A percentile compares a stretch with the other conserved stretches of the same genome.
Evolutionary conservation across 2,888 invertebrate species (phyloP).

Genomic region (Drosophila ezoana): DNA sequence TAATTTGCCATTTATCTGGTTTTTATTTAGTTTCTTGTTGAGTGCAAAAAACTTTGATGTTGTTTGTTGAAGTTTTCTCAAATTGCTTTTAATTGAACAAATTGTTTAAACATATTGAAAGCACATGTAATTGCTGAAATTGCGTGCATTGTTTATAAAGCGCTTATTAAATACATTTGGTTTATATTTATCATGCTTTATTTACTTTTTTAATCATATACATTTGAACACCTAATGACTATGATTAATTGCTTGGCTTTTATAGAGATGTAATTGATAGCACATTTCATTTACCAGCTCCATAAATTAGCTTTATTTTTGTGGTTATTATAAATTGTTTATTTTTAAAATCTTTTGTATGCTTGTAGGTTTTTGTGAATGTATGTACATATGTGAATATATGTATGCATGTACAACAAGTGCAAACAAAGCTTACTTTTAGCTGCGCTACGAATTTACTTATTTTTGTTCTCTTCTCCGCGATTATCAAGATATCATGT

Average conservation of each 20-base stretch:
- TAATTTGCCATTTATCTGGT: constrained; percentile 23
- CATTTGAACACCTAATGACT: not conserved
- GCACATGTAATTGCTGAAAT: constrained; percentile 27
- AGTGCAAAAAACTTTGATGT: constrained; percentile 24
- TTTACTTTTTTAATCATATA: not conserved
- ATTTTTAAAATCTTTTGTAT: too few relatives aligned
- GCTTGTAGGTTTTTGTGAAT: too few relatives aligned
- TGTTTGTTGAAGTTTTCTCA: constrained; percentile 32
- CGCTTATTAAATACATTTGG: not conserved
- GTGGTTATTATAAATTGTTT: too few relatives aligned
- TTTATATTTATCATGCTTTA: not conserved
- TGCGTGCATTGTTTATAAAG: constrained; percentile 11
- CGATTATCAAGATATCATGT: too few relatives aligned
- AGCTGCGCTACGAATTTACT: too few relatives aligned
- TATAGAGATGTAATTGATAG: constrained; percentile 1
- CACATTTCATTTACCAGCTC: not conserved
- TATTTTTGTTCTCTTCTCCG: too few relatives aligned
- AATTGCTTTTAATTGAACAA: constrained; percentile 74
- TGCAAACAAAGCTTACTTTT: too few relatives aligned
- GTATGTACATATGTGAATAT: too few relatives aligned
- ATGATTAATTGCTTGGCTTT: not conserved
- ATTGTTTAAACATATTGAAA: constrained; percentile 55
- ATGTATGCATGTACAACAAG: too few relatives aligned
- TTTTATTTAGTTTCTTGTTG: constrained; percentile 28
- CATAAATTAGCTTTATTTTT: not conserved